Percentiles rank a stretch among this genome's conserved stretches.
Conservation (phyloP, 2,797 vertebrate species). For the Phyllotis vaccarum region DNA sequence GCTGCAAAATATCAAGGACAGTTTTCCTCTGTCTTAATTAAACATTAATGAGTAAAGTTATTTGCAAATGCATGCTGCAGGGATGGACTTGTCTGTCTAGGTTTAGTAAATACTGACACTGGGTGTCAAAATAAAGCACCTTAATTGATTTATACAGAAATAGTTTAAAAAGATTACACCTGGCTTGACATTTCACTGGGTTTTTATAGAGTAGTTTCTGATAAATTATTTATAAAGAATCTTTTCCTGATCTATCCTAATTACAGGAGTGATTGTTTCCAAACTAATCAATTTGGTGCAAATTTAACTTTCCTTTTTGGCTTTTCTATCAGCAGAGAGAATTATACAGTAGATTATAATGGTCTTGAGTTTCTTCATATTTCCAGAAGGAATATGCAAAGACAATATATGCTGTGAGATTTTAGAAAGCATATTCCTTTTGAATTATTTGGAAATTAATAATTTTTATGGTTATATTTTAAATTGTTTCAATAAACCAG, state of each 20-base stretch:
- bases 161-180: constrained; percentile 87
- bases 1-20: constrained; percentile 92
- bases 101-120: constrained; percentile 90
- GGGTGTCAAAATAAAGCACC: constrained; percentile 89
- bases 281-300: constrained; percentile 88
- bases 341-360: neutral
- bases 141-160: constrained; percentile 91
- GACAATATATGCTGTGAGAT: neutral
- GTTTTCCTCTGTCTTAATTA: constrained; percentile 92
- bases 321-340: constrained; percentile 58
- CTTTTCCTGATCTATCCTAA: constrained; percentile 87
- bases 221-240: constrained; percentile 90
- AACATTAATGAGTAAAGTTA: constrained; percentile 92
- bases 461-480: neutral
- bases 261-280: constrained; percentile 88
- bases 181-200: constrained; percentile 86
- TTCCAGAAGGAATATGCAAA: neutral
- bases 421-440: neutral
- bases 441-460: neutral
- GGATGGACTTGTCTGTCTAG: constrained; percentile 89
- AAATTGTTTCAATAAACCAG: neutral
- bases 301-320: constrained; percentile 79
- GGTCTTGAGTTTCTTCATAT: neutral
- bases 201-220: constrained; percentile 87
- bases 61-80: constrained; percentile 90